Base-by-base conservation (phyloP, 2,888 invertebrate genomes). In the Teleiodes luculella region DNA sequence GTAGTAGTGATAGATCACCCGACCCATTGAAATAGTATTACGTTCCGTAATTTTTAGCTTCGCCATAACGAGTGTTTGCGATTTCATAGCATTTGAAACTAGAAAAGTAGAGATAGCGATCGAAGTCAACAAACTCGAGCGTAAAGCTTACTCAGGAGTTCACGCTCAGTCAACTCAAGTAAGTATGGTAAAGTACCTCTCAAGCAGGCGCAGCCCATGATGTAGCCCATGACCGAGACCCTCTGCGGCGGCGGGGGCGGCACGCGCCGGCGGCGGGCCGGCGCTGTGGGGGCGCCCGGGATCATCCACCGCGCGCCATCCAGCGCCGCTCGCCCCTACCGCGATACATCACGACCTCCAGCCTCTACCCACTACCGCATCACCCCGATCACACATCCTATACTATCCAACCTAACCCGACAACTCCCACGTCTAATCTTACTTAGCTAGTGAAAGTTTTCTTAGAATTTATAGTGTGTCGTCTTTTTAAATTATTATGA, bases 181-280 rank as follows among this genome's bases (percentile, higher is more conserved):
- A 11, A 4, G 3, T 10, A n/a, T 14, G 14, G 16, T 37, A 20
- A n/a, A 20, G 28, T 20, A 80, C 96, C 96, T 95, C 95, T 95
- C 90, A 96, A 93, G 92, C 96, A 96, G 90, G 96, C 95, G 92
- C 96, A 96, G 88, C 96, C 96, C 96, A 96, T 96, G 92, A 96
- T 95, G 93, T 95, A 96, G 91, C 96, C 96, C 96, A 96, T 96
- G 95, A 96, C 95, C 91, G 92, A 91, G 67, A 83, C 72, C 58
- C 86, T 78, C 68, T 74, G 78, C 65, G 82, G 72, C 60, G 81
- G 76, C 61, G 68, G 72, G 58, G 80, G 66, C 64, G 66, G 75
- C 81, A 76, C 78, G 78, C 82, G 80, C 80, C 85, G 76, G 78
- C 81, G 80, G 78, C 84, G 80, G 72, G 70, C 76, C 70, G 79